These are phyloP conservation scores for Andrena chrysosceles DNA, from an alignment of 2,888 invertebrate genomes.

Conservation along the genomic window DNA sequence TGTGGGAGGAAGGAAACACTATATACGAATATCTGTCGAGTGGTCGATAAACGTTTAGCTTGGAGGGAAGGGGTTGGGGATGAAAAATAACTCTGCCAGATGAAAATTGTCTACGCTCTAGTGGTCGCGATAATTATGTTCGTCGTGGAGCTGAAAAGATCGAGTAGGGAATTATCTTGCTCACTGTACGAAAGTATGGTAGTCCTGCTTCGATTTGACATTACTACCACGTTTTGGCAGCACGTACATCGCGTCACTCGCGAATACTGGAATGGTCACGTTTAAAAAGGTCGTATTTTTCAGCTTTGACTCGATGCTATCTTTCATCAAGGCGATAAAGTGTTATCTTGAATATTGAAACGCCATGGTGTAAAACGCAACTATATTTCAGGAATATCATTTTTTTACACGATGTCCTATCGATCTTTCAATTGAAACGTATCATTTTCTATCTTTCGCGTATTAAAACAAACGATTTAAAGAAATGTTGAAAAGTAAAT, in stretches of 20 bases:
- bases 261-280: no score
- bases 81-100: conserved; percentile 21
- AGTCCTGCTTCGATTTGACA: conserved; percentile 12
- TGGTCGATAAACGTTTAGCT: conserved; percentile 24
- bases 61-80: background rate
- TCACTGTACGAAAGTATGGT: conserved; percentile 33
- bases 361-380: no score
- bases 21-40: conserved; percentile 55
- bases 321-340: conserved; percentile 6
- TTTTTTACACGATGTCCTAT: no score
- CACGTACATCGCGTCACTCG: background rate
- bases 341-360: conserved; percentile 14
- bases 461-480: no score
- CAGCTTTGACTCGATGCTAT: background rate
- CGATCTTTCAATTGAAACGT: no score
- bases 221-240: background rate
- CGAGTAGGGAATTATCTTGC: conserved; percentile 35
- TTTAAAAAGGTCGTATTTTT: background rate
- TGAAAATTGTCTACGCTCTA: conserved; percentile 47
- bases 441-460: no score
- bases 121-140: conserved; percentile 55
- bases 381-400: no score
- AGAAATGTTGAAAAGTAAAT: no score
- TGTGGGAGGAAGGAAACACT: no score
- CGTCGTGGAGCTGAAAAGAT: conserved; percentile 37